Percentiles rank a stretch among this genome's conserved stretches.
phyloP scores from a whole-genome alignment of 2,113 vertebrate genomes.

The Montifringilla adamsi region DNA sequence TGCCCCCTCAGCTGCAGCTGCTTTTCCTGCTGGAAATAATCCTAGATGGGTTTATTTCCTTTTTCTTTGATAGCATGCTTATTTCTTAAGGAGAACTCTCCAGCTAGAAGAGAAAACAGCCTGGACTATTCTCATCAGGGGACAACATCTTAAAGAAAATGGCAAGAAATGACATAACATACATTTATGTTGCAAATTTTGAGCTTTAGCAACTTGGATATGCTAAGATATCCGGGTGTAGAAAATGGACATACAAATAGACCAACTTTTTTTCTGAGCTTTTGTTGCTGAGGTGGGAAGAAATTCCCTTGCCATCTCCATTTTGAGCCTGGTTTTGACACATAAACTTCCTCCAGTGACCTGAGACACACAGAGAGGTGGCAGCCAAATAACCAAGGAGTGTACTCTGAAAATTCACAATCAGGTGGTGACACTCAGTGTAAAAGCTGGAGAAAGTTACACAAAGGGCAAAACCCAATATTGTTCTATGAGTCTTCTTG shows the following conservation, averaged over 20 bases:
- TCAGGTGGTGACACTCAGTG: not conserved
- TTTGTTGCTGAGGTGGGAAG: not conserved
- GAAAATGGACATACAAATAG: not conserved
- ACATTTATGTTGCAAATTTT: not conserved
- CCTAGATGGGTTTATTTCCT: conserved; percentile 60
- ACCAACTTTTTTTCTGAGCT: not conserved
- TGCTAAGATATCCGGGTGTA: not conserved
- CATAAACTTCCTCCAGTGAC: not conserved
- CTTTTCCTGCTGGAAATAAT: conserved; percentile 71
- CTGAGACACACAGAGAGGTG: not conserved
- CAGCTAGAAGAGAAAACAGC: conserved; percentile 20
- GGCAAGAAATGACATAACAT: not conserved
- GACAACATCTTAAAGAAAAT: not conserved
- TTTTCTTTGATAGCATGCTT: conserved; percentile 32
- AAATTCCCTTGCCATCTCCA: not conserved
- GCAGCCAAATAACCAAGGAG: not conserved
- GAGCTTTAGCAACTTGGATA: not conserved
- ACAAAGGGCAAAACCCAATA: fast-evolving
- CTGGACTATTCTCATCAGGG: not conserved
- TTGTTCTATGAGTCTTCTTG: fast-evolving
- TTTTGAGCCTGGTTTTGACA: not conserved
- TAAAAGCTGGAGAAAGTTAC: not conserved
- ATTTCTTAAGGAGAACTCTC: conserved; percentile 12
- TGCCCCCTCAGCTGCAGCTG: conserved; percentile 62
- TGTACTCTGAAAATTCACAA: not conserved